Evolutionary conservation across 2,888 invertebrate species (phyloP), one percentile per base, ranked within the genome.

Genomic region (Mesoligia furuncula): DNA sequence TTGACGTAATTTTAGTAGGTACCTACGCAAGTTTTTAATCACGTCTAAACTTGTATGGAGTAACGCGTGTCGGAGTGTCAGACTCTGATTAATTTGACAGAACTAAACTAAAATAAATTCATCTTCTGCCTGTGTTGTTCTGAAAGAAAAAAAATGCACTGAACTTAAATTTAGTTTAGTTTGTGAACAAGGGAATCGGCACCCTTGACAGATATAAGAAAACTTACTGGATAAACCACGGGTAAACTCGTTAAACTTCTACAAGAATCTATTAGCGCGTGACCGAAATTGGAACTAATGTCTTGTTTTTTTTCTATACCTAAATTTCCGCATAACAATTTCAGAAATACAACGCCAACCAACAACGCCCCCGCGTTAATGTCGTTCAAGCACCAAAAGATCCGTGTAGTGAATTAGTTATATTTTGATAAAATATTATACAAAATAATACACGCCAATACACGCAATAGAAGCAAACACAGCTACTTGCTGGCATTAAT

Each of bases 401-500:
- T 24, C 62, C 5, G 24, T 65, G 64, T 39, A 36, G 62, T 6
- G 20, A 0, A 57, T n/a, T 36, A 20, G 20, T 51, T 62, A 4
- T 7, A 36, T n/a, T n/a, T 39, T 5, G 15, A 24, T 39, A 24
- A 64, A 65, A 39, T n/a, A n/a, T 20, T n/a, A n/a, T 20, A 65
- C 24, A n/a, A 39, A 65, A n/a, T n/a, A 39, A n/a, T 5, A 42
- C 6, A 57, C n/a, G 57, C n/a, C 5, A 51, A 51, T 24, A 45
- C 2, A n/a, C n/a, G 17, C n/a, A 65, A n/a, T n/a, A n/a, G 15
- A 39, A 68, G 17, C 31, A 51, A 24, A 51, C 51, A 51, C 31
- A 24, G 9, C 9, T 31, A 15, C 15, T 27, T 81, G 81, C 81
- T 81, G 77, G 66, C 65, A 51, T 1, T 39, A 9, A 27, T 15